Base-by-base conservation (phyloP, 1,140 invertebrate species). In the Archivesica marissinica region DNA sequence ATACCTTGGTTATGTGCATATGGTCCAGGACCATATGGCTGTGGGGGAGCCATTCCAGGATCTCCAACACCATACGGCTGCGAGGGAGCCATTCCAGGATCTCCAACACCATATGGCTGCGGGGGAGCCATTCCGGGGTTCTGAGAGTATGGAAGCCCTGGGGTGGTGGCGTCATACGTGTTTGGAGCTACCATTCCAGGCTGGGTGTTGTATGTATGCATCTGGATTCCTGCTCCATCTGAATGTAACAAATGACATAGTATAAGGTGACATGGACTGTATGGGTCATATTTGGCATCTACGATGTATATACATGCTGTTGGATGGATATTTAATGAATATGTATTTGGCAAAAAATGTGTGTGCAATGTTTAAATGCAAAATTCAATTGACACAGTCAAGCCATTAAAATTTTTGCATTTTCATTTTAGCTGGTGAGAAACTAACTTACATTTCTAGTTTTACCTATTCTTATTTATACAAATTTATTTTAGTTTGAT, bases 141-240 rank as follows among this genome's bases (percentile, higher is more conserved):
- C 20, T 13, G 33, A 35, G 59, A 64, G 59, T 64, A 64, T 35
- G 59, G 59, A 64, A 64, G 59, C 30, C 59, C 59, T 35, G 7
- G 30, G 15, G 59, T 33, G 38, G 33, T 64, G 20, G 59, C 13
- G 30, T 64, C 59, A 64, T 64, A 64, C 9, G 59, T 33, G 15
- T 64, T 30, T 35, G 59, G 28, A 17, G 54, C 1, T 9, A n/a
- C 25, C 7, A 64, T 25, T 15, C 59, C 59, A 17, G 59, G 59
- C 54, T 59, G 54, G 9, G 54, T 25, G 15, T 59, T 59, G 54
- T 59, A 59, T 59, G 54, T 28, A 30, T 64, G 59, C 59, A 64
- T 64, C 3, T 30, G 59, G 30, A 64, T 25, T 11, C 59, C 59
- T 33, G 11, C 30, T 35, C 2, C 30, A 64, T 35, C 50, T 52